A percentile compares a stretch with the other conserved stretches of the same genome.
Conservation (phyloP, 2,113 vertebrate species). For the Dicentrarchus labrax region DNA sequence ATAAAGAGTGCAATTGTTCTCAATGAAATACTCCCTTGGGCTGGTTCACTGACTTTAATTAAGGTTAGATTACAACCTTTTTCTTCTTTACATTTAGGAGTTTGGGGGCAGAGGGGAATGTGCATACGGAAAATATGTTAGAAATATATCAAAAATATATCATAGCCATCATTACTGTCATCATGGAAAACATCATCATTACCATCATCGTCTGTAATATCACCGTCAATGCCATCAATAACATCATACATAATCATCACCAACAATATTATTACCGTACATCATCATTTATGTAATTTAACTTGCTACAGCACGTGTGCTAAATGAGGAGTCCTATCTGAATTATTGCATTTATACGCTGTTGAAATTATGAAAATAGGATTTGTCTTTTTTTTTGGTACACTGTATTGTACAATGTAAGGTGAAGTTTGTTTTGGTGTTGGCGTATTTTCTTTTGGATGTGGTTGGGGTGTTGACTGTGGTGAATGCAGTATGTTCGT, state of each 20-base stretch:
- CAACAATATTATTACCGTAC: constrained; percentile 32
- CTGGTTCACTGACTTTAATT: constrained; percentile 83
- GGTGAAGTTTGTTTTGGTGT: constrained; percentile 70
- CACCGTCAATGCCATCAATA: constrained; percentile 47
- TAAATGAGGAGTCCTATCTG: constrained; percentile 84
- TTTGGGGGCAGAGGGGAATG: constrained; percentile 57
- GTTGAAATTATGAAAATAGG: constrained; percentile 84
- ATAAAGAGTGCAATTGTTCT: constrained; percentile 24
- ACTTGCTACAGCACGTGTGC: constrained; percentile 80
- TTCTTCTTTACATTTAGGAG: constrained; percentile 68
- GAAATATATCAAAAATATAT: constrained; percentile 75
- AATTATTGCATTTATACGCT: constrained; percentile 91
- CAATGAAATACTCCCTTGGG: constrained; percentile 42
- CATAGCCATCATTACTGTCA: constrained; percentile 68
- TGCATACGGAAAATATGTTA: constrained; percentile 68
- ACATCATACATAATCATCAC: constrained; percentile 65
- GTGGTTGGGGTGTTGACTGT: constrained; percentile 53
- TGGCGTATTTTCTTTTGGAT: constrained; percentile 66
- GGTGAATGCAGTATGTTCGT: constrained; percentile 43
- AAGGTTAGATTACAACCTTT: constrained; percentile 67
- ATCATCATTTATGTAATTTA: constrained; percentile 68
- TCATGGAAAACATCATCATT: constrained; percentile 52
- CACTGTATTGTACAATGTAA: constrained; percentile 77
- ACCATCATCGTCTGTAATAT: constrained; percentile 57
- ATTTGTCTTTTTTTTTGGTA: constrained; percentile 70